Conservation (phyloP, 2,797 vertebrate genomes). For the Acipenser transmontanus region DNA sequence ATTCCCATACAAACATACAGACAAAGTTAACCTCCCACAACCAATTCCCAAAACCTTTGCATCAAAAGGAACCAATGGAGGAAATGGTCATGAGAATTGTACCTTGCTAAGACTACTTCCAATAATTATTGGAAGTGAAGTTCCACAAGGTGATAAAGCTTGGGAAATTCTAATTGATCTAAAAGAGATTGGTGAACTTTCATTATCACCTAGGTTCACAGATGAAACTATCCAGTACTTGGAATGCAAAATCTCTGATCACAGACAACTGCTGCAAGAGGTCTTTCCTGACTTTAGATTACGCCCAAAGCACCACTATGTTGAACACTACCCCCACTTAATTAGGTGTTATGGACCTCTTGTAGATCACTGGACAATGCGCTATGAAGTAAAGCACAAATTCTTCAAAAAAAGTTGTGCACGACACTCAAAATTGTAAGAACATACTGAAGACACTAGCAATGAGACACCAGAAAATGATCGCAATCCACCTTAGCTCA, state of each 20-base stretch:
- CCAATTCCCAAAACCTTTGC: neutral
- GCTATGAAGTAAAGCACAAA: neutral
- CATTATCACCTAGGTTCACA: neutral
- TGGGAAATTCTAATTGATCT: neutral
- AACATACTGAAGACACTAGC: neutral
- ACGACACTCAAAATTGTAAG: neutral
- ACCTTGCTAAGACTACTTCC: neutral
- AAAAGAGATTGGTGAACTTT: neutral
- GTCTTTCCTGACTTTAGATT: neutral
- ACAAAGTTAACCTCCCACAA: neutral
- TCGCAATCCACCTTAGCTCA: neutral
- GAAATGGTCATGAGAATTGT: neutral
- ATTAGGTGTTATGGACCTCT: constrained; percentile 1
- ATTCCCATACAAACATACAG: neutral
- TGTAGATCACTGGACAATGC: neutral
- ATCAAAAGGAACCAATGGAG: neutral
- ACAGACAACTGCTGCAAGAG: neutral
- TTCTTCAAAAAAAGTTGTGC: neutral
- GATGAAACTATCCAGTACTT: neutral
- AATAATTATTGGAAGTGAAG: neutral
- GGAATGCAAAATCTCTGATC: neutral
- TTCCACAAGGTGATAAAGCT: constrained; percentile 1
- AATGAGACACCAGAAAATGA: neutral
- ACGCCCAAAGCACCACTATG: neutral
- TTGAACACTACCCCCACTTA: constrained; percentile 3